phyloP scores from a whole-genome alignment of 2,797 vertebrate species.

The Tapirus indicus region DNA sequence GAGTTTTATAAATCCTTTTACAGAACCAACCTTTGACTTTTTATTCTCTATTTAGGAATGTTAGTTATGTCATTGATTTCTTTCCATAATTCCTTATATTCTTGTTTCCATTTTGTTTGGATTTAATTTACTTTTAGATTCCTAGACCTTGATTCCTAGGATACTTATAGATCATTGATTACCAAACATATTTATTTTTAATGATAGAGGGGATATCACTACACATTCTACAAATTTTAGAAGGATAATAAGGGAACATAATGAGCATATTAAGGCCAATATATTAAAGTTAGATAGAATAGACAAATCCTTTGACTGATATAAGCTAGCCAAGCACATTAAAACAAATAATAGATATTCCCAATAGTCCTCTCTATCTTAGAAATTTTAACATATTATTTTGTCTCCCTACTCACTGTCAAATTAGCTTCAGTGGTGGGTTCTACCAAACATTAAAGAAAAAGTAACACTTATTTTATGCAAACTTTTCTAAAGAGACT shows the following conservation, averaged over 20 bases:
- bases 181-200: background rate
- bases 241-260: background rate
- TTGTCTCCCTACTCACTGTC: background rate
- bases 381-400: background rate
- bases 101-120: too few species aligned
- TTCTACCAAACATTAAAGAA: background rate
- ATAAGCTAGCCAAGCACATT: background rate
- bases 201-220: background rate
- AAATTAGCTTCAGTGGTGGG: background rate
- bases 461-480: background rate
- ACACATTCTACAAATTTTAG: background rate
- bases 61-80: too few species aligned
- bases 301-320: background rate
- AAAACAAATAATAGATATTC: background rate
- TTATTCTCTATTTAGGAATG: too few species aligned
- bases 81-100: too few species aligned
- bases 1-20: too few species aligned
- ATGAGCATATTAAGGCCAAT: background rate
- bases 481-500: background rate
- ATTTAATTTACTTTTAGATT: too few species aligned
- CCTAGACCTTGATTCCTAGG: too few species aligned
- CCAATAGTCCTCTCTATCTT: background rate
- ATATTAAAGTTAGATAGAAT: background rate
- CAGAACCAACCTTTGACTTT: too few species aligned
- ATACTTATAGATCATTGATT: too few species aligned